Evolutionary conservation across 2,797 vertebrate species (phyloP).

Genomic region (Betta splendens): DNA sequence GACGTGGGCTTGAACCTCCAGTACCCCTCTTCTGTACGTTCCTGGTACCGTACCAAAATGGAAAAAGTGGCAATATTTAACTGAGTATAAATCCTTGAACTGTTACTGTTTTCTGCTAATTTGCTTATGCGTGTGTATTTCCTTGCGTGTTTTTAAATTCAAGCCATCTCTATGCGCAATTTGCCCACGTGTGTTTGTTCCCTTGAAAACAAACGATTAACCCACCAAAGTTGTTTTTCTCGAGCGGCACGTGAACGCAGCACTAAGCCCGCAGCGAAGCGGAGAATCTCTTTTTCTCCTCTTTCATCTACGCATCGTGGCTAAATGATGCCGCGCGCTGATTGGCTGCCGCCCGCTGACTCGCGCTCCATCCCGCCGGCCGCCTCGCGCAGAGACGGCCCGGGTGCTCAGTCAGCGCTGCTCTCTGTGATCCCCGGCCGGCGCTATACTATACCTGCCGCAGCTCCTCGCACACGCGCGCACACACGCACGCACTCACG

Average conservation of each 20-base stretch:
- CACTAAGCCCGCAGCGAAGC: not conserved
- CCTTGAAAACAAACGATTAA: too few species aligned
- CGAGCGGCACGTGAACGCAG: constrained; percentile 44
- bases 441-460: constrained; percentile 23
- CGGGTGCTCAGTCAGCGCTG: constrained; percentile 61
- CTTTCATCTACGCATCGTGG: constrained; percentile 52
- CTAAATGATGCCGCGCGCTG: constrained; percentile 68
- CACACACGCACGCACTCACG: constrained; percentile 1
- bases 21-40: too few species aligned
- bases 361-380: constrained; percentile 59
- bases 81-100: too few species aligned
- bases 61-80: too few species aligned
- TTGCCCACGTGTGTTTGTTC: too few species aligned
- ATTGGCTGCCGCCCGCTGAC: constrained; percentile 74
- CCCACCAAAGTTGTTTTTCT: too few species aligned
- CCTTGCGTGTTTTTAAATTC: too few species aligned
- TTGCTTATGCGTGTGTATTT: too few species aligned
- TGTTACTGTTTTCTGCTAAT: too few species aligned
- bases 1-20: too few species aligned
- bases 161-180: too few species aligned
- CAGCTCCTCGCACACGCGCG: constrained; percentile 9
- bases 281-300: constrained; percentile 39
- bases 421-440: constrained; percentile 46
- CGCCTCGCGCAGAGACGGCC: constrained; percentile 46
- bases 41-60: too few species aligned